phyloP scores from a whole-genome alignment of 2,888 invertebrate species.

The Piscicola geometra region DNA sequence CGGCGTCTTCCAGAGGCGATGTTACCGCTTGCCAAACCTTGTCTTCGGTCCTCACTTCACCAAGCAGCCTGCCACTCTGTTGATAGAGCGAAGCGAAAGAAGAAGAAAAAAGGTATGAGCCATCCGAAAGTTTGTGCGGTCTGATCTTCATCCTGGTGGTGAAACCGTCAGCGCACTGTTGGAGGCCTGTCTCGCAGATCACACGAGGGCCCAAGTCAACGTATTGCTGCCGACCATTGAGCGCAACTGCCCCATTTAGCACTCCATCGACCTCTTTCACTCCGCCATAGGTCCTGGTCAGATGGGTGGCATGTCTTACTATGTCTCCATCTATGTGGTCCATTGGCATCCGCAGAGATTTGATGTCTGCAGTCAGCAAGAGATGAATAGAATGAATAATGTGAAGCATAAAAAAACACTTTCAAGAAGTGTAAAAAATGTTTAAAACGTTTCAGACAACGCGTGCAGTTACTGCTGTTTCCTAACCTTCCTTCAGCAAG shows the following conservation, averaged over 20 bases:
- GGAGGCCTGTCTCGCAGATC: constrained; percentile 50
- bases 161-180: constrained; percentile 50
- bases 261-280: constrained; percentile 35
- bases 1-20: constrained; percentile 40
- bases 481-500: constrained; percentile 28
- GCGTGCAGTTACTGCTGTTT: not conserved
- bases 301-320: constrained; percentile 35
- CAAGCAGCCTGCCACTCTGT: constrained; percentile 48
- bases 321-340: constrained; percentile 39
- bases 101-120: constrained; percentile 51
- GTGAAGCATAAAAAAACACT: too few relatives aligned
- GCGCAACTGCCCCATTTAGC: constrained; percentile 40
- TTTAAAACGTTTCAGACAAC: too few relatives aligned
- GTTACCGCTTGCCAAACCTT: constrained; percentile 37
- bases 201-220: constrained; percentile 49
- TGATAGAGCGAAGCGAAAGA: constrained; percentile 50
- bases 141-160: constrained; percentile 48
- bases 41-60: constrained; percentile 47
- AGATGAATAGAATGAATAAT: too few relatives aligned
- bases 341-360: constrained; percentile 39
- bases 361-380: constrained; percentile 42
- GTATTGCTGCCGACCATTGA: constrained; percentile 50
- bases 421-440: too few relatives aligned
- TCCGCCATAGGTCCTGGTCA: constrained; percentile 34
- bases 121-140: constrained; percentile 47